Evolutionary conservation across 2,797 vertebrate species (phyloP), one percentile per base, ranked within the genome.

Genomic region (Spondyliosoma cantharus): DNA sequence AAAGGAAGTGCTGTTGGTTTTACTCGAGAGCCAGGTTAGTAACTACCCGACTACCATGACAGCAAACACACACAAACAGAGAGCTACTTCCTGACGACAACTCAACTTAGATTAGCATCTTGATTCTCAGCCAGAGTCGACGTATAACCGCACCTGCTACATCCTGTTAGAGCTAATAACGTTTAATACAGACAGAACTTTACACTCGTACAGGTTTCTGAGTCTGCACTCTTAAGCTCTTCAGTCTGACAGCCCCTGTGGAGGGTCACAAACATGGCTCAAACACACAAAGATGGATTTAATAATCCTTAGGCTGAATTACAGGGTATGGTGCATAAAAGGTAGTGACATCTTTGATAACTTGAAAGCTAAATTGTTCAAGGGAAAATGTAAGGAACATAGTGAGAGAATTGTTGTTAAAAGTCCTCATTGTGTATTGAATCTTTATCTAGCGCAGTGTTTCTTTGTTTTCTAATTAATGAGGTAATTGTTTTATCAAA

Each of bases 11-110:
- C 42, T 52, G 71, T 59, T 19, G 20, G 61, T 54, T 45, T 45
- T 66, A 12, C 62, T 4, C 8, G 25, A 81, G 82, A 87, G 79
- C 84, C 89, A 92, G 94, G 92, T 94, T 66, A 86, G 89, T 92
- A 81, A 24, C 72, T 56, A 89, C 49, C 72, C 90, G 78, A 25
- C 71, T 60, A 64, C 42, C 57, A 77, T 77, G 68, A 71, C 54
- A 70, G 66, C 62, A 71, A 52, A 72, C 65, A 71, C 52, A 83
- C 45, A 59, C 45, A 59, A 24, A 65, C 62, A 80, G 32, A 37
- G 37, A 37, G 9, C 64, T 46, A 74, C 76, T 90, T 91, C 81
- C 87, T 88, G 81, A 63, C 61, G 53, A 63, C 43, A 43, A 27
- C 15, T 73, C 29, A 43, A 2, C 20, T 64, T 53, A 46, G 76